Base-by-base conservation (phyloP, 1,140 invertebrate genomes). In the Temnothorax longispinosus region DNA sequence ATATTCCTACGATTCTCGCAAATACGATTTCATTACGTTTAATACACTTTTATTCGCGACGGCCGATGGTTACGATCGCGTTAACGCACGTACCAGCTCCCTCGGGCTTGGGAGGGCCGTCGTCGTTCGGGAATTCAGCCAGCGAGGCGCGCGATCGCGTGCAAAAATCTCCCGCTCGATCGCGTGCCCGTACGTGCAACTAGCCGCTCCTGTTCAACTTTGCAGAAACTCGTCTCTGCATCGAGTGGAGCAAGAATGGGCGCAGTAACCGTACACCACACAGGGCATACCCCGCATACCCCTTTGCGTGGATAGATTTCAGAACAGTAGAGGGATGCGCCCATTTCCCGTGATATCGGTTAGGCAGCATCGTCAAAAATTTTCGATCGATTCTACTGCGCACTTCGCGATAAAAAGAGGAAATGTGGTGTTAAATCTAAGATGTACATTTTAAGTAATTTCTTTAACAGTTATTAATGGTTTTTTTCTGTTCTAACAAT, bases 91-190 rank as follows among this genome's bases (percentile, higher is more conserved):
- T 82, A 74, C 6, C 21, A 32, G 21, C n/a, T 84, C 80, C 56
- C 80, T 50, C 41, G 80, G 54, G 80, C 18, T 47, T 60, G 82
- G 75, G 60, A 78, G 60, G 82, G 74, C 60, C 47, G 74, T 54
- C 47, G 74, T 54, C 75, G 35, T 76, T 77, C 82, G 60, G 82
- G 82, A 47, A 85, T 77, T 76, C 72, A 78, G 13, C 21, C 35
- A 41, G 52, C 4, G n/a, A n/a, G 52, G 85, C 64, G 76, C 72
- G 82, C 60, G 75, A 89, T 90, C 60, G 74, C 44, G 56, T 56
- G 35, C 72, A 72, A 90, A 78, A 90, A 90, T 90, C 87, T 87
- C 60, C 52, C 88, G 89, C 86, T 80, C 88, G 78, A 90, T 85
- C 69, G 32, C 27, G 85, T 86, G 85, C 74, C 27, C 50, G 44